phyloP scores from a whole-genome alignment of 1,140 invertebrate genomes.

The Berghia stephanieae region DNA sequence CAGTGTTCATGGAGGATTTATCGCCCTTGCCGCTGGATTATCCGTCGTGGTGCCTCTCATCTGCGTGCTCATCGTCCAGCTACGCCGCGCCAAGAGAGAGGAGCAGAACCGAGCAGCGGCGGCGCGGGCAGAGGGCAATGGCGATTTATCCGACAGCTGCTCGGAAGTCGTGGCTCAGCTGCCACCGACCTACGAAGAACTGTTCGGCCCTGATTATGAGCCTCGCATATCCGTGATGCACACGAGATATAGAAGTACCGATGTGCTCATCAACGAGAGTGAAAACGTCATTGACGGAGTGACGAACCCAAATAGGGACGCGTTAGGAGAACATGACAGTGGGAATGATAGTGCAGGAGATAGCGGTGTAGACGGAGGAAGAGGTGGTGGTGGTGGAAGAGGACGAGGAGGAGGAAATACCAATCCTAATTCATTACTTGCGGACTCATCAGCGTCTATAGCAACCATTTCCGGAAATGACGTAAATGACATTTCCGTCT shows the following conservation, averaged over 20 bases:
- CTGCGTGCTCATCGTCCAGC: slow-evolving; percentile 38
- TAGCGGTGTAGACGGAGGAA: no score
- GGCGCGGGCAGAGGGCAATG: not conserved
- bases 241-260: slow-evolving; percentile 1
- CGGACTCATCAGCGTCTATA: not conserved
- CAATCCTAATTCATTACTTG: no score
- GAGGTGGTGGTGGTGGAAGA: not conserved
- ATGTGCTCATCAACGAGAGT: not conserved
- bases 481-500: slow-evolving; percentile 1
- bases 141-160: no score
- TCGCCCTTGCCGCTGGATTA: slow-evolving; percentile 37
- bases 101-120: slow-evolving; percentile 12
- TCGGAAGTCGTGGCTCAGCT: not conserved
- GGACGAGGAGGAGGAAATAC: not conserved
- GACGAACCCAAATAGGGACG: not conserved
- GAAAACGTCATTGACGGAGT: not conserved
- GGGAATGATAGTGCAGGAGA: no score
- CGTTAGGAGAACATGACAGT: no score
- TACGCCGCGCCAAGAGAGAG: slow-evolving; percentile 34
- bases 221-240: not conserved
- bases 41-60: slow-evolving; percentile 38
- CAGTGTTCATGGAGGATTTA: slow-evolving; percentile 37
- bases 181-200: slow-evolving; percentile 37
- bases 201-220: slow-evolving; percentile 26
- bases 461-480: not conserved